Evolutionary conservation across 2,888 invertebrate species (phyloP).

Genomic region (Odiellus spinosus): DNA sequence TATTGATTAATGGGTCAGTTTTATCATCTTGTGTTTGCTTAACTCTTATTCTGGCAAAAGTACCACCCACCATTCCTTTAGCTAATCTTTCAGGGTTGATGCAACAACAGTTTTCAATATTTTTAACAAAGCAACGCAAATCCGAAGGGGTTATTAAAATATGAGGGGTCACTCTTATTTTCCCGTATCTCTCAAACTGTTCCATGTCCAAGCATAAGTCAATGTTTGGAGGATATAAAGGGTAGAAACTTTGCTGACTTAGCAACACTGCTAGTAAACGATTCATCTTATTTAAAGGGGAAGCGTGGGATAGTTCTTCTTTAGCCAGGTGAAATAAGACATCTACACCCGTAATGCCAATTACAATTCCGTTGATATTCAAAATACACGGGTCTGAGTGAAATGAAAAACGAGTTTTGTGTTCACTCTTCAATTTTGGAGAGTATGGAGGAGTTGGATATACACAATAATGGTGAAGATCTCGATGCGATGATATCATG

Average conservation of each 20-base stretch:
- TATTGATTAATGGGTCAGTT: constrained; percentile 6
- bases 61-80: constrained; percentile 56
- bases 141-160: constrained; percentile 68
- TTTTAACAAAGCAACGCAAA: constrained; percentile 64
- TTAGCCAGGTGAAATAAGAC: constrained; percentile 62
- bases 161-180: constrained; percentile 57
- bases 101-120: constrained; percentile 57
- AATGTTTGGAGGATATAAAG: constrained; percentile 54
- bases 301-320: constrained; percentile 46
- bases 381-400: constrained; percentile 62
- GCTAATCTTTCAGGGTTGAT: constrained; percentile 71
- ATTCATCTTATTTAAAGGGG: too few relatives aligned
- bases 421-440: constrained; percentile 33
- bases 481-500: constrained; percentile 56
- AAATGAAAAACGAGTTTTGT: too few relatives aligned
- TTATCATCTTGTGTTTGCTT: constrained; percentile 23
- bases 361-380: constrained; percentile 52
- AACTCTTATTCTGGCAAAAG: constrained; percentile 53
- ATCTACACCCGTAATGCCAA: constrained; percentile 69
- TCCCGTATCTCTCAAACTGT: constrained; percentile 52
- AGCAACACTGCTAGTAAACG: too few relatives aligned
- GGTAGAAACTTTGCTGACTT: constrained; percentile 44
- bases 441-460: constrained; percentile 63
- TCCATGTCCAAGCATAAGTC: constrained; percentile 51
- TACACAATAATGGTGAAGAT: constrained; percentile 57